These are phyloP conservation scores for Bagarius yarrelli DNA, from an alignment of 2,113 vertebrate species.

Conservation along the genomic window DNA sequence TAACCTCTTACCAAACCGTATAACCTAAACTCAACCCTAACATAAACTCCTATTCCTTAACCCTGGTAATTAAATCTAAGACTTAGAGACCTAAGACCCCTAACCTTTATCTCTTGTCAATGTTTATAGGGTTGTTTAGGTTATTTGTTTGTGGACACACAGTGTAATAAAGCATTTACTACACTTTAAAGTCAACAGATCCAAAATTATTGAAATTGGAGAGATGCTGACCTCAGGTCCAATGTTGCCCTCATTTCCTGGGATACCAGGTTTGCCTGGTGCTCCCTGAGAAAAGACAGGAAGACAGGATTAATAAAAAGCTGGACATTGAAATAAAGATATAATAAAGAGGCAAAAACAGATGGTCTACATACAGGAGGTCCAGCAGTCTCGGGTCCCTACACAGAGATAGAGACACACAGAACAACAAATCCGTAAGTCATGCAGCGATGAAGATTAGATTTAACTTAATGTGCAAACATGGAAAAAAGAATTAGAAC, in stretches of 20 bases:
- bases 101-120: no score
- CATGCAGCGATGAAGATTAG: neutral
- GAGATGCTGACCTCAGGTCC: slow-evolving; percentile 72
- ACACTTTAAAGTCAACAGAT: no score
- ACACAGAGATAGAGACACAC: slow-evolving; percentile 30
- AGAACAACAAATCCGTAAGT: neutral
- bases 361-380: slow-evolving; percentile 65
- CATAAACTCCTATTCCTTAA: no score
- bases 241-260: slow-evolving; percentile 77
- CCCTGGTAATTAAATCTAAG: no score
- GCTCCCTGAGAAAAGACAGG: slow-evolving; percentile 61
- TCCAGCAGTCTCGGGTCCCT: slow-evolving; percentile 72
- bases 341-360: neutral
- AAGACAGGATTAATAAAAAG: neutral
- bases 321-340: neutral
- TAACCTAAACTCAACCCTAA: no score
- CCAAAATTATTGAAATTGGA: no score
- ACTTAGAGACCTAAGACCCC: no score
- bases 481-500: slow-evolving; percentile 37
- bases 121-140: no score
- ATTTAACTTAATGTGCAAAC: neutral
- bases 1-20: no score
- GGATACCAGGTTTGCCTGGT: slow-evolving; percentile 72
- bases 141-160: no score
- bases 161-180: no score